A percentile compares a stretch with the other conserved stretches of the same genome.
Evolutionary conservation across 1,140 invertebrate species (phyloP).

Genomic region (Drosophila prosaltans): DNA sequence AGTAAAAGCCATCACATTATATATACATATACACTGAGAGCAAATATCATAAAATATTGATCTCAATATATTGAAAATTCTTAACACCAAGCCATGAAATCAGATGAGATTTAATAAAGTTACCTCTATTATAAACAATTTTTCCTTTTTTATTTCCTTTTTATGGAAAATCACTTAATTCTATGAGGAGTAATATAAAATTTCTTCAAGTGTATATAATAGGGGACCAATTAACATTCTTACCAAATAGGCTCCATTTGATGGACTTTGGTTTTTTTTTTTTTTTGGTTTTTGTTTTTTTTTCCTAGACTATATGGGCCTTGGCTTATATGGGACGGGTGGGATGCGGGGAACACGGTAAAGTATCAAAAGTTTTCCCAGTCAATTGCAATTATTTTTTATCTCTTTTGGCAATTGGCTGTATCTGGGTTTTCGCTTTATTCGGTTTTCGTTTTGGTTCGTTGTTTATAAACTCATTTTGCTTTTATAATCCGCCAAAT

Average conservation of each 20-base stretch:
- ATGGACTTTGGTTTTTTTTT: slow-evolving; percentile 1
- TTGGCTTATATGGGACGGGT: background rate
- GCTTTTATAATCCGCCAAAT: slow-evolving; percentile 74
- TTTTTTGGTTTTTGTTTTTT: background rate
- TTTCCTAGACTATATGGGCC: background rate
- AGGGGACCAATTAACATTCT: slow-evolving; percentile 3
- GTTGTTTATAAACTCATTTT: slow-evolving; percentile 81
- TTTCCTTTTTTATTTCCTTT: background rate
- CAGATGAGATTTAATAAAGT: background rate
- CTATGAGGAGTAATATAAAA: background rate
- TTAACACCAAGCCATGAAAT: no score
- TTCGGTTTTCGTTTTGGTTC: slow-evolving; percentile 14
- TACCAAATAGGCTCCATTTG: background rate
- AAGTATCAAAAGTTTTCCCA: slow-evolving; percentile 17
- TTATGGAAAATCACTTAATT: no score
- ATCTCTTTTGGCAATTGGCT: slow-evolving; percentile 60
- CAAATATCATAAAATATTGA: background rate
- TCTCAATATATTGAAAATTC: background rate
- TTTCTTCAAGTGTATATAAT: background rate
- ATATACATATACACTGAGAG: background rate
- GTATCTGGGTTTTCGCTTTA: slow-evolving; percentile 32
- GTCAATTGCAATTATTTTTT: slow-evolving; percentile 79
- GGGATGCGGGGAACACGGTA: background rate
- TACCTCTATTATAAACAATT: no score
- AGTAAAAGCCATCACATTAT: slow-evolving; percentile 25